Evolutionary conservation across 2,797 vertebrate species (phyloP), one percentile per base, ranked within the genome.

Genomic region (Gobionotothen gibberifrons): DNA sequence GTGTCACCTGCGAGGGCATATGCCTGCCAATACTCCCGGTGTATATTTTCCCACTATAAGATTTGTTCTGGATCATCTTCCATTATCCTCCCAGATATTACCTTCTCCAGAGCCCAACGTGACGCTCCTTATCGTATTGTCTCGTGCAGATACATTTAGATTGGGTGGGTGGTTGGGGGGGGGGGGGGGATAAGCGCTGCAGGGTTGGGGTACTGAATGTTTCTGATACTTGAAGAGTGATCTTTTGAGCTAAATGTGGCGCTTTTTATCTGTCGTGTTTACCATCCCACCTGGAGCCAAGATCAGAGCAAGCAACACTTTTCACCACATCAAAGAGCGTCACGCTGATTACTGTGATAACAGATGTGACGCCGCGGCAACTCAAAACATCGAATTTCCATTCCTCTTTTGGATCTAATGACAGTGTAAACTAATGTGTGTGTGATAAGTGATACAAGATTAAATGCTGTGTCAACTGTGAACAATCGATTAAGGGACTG

Each of bases 241-340:
- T 84, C 78, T 85, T 65, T 29, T 60, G 63, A 83, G 84, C 85
- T 90, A 84, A 90, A 90, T 83, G 67, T 71, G 84, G 49, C 1
- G 8, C 69, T 75, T 83, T 85, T 85, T 82, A 83, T 81, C 71
- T 65, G 74, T 0, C 52, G 3, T 85, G 79, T 85, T 89, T 84
- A 72, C 74, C 71, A 53, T 76, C 79, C 53, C 80, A 83, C 87
- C 87, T 84, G 82, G 58, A 88, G 87, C 81, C 40, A 42, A 81
- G 85, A 89, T 90, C 84, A 90, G 77, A 87, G 69, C 53, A 87
- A 87, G 73, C 56, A 76, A 56, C 83, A 56, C 80, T 76, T 81
- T 66, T 71, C 83, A 61, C 43, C 78, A 82, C 84, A 81, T 86
- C 85, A 88, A 79, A 88, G 72, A 47, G 74, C 17, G 10, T 74